These are phyloP conservation scores for Haemorhous mexicanus DNA, from an alignment of 2,113 vertebrate genomes.

Conservation along the genomic window DNA sequence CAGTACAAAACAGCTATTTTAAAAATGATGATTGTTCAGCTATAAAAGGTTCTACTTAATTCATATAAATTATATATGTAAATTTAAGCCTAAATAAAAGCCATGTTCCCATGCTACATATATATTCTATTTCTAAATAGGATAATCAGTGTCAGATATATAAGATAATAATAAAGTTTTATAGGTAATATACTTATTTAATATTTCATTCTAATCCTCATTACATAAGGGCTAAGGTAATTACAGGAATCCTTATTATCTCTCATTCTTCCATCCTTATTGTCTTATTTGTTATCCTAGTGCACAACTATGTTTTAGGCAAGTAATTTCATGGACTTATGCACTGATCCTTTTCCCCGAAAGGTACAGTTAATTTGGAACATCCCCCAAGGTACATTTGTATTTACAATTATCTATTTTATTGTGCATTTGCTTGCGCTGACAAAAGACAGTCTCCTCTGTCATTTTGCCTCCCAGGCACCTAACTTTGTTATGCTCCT, in stretches of 20 bases:
- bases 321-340: constrained; percentile 17
- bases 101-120: neutral
- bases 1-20: neutral
- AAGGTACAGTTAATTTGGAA: constrained; percentile 4
- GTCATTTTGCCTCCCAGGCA: neutral
- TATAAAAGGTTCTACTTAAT: neutral
- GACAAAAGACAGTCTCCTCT: neutral
- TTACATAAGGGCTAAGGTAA: neutral
- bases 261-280: neutral
- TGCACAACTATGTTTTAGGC: neutral
- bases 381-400: neutral
- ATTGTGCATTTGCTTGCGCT: neutral
- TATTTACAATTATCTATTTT: neutral
- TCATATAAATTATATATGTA: neutral
- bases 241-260: neutral
- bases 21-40: neutral
- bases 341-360: constrained; percentile 14
- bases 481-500: neutral
- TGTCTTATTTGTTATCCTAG: neutral
- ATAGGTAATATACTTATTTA: neutral
- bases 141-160: neutral
- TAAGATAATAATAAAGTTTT: neutral
- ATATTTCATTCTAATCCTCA: neutral
- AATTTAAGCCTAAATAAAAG: neutral
- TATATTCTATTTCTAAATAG: neutral